Evolutionary conservation across 2,113 vertebrate species (phyloP), one percentile per base, ranked within the genome.

Genomic region (Lasiurus cinereus): DNA sequence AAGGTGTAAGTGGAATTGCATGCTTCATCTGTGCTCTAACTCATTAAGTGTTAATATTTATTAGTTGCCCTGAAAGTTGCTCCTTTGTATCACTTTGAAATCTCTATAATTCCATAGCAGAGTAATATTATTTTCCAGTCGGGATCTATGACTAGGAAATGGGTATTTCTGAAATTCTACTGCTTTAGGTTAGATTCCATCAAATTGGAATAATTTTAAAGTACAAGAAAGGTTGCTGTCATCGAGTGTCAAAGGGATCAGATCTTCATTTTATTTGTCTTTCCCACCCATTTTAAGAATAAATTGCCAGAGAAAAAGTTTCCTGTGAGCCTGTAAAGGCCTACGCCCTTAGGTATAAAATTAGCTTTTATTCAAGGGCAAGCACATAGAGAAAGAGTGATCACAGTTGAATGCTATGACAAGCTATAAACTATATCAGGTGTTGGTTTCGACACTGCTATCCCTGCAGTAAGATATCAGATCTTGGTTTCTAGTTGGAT

Each of bases 201-300:
- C 43, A 69, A 88, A 31, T 59, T 83, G 69, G 56, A 90, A 70
- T 94, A 31, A 74, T 52, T 93, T 93, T 93, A 46, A 77, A 80
- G 83, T 83, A 72, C 5, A 88, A 85, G 64, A 96, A 89, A 89
- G 1, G 19, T 87, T 74, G 6, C 62, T 93, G 46, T 88, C 83
- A 73, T 87, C 19, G 76, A 91, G 50, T 86, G n/a, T 89, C 50
- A 95, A 39, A 95, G 73, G 73, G 54, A 70, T n/a, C 36, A 85
- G 13, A 27, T 92, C 46, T 90, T 93, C 67, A 77, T 93, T 91
- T 95, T 67, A 31, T 48, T 43, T 76, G 73, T 88, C 62, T 72
- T 73, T 48, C n/a, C 52, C 83, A 4, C 14, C 31, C 24, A 6
- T 74, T 69, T 94, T 69, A 52, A 84, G 52, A 56, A 79, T 76